Evolutionary conservation across 2,888 invertebrate genomes (phyloP), one percentile per base, ranked within the genome.

Genomic region (Chydorus sphaericus): DNA sequence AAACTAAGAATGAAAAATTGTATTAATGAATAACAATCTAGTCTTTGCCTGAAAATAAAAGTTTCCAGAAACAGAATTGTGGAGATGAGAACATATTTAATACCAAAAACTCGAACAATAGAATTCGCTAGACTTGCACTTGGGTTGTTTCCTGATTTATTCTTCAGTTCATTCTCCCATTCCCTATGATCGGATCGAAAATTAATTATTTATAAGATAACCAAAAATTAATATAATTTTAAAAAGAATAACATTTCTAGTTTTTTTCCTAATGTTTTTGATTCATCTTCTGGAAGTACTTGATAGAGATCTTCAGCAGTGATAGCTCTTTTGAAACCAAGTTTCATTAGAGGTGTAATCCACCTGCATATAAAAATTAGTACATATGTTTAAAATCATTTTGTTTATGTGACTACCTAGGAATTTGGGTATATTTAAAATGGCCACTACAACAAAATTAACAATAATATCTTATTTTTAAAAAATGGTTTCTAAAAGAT

Each of bases 281-380:
- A 88, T 65, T 77, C 74, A 68, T 88, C 89, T 28, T 73, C 73
- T 36, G 71, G 73, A 51, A 83, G 73, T 1, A 86, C 79, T 62
- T 81, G 79, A 65, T 82, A 82, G 39, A 91, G 71, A 69, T 91
- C 91, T 28, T 77, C 73, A 44, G 81, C 75, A 60, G 81, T 83
- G 50, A 90, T 69, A 51, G 81, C 79, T 63, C 83, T 80, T 57
- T 73, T 76, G 63, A 80, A 79, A 1, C 89, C 90, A 65, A 79
- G 79, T 62, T 77, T 80, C 70, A 88, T 88, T 63, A 85, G 71
- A 6, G 80, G 82, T 65, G 84, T 73, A 55, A 85, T 82, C 80
- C 87, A 90, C 70, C 83, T 83, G 66, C 80, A 83, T 48, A 20
- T 4, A 29, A 54, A 50, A 29, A 23, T 8, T n/a, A 50, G 16